phyloP scores from a whole-genome alignment of 1,140 invertebrate species.

The Drosophila truncata region DNA sequence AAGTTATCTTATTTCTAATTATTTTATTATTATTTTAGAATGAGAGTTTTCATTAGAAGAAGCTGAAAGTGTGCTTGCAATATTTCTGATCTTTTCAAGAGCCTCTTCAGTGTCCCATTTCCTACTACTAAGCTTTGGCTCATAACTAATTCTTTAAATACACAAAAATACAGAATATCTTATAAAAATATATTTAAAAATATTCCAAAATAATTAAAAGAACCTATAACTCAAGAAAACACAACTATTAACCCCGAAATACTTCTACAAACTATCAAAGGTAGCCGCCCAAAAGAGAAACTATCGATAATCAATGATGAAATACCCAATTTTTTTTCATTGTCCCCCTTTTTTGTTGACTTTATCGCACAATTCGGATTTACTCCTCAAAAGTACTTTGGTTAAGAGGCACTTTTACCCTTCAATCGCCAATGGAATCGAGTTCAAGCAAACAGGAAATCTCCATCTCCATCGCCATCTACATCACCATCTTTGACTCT shows the following conservation, averaged over 20 bases:
- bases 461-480: conserved; percentile 17
- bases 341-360: conserved; percentile 11
- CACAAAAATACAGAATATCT: background rate
- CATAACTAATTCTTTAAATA: background rate
- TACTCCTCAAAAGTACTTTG: background rate
- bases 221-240: background rate
- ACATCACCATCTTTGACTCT: background rate
- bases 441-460: conserved; percentile 47
- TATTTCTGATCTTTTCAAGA: background rate
- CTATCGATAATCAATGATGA: background rate
- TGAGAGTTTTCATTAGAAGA: background rate
- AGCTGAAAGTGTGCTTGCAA: background rate
- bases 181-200: background rate
- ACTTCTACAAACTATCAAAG: background rate
- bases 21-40: background rate
- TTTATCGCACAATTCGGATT: conserved; percentile 2
- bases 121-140: background rate
- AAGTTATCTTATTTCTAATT: no score
- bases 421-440: conserved; percentile 28
- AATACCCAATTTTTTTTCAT: background rate
- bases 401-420: conserved; percentile 26
- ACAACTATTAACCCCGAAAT: no score
- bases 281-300: background rate
- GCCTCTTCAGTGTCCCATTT: background rate
- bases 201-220: background rate